Base-by-base conservation (phyloP, 2,888 invertebrate species). In the Acanthosepion esculentum region DNA sequence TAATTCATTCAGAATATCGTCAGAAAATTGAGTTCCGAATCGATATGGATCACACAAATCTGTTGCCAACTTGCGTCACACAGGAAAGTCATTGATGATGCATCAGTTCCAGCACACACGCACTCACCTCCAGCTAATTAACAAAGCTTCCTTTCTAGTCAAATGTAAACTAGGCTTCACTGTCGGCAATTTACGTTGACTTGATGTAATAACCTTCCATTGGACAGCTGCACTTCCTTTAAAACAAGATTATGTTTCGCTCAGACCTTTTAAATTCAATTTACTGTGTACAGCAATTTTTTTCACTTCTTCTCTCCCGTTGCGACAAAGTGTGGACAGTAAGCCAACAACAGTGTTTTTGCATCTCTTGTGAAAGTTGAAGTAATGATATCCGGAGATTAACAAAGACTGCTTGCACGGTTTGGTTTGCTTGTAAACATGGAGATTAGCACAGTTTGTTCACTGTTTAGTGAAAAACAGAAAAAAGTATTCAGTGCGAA, bases 181-280 rank as follows among this genome's bases (percentile, higher is more conserved):
- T 33, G 78, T 78, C 78, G 33, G 78, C 78, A 78, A 78, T 78
- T 78, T 78, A 15, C 78, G 78, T 78, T 78, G 78, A 78, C n/a
- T 78, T 78, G 78, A 78, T 78, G 78, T 78, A 78, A 78, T 78
- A 78, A 78, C 78, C 78, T 78, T 78, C 33, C 33, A 78, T 78
- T 78, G n/a, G 15, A 78, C 78, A 78, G 78, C 78, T 78, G 78
- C 12, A 78, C n/a, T 33, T 33, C n/a, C 78, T 78, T n/a, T 15
- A 12, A 78, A 78, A 78, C 78, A 12, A 78, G 78, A 78, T 78
- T 78, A 78, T 33, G 78, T 10, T 78, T 33, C 33, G 33, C 23
- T 78, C n/a, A 78, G 78, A 78, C 78, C 78, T 78, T 33, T n/a
- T 78, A 33, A 78, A 78, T 15, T 78, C 12, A n/a, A 78, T 33